These are phyloP conservation scores for Aythya fuligula DNA, from an alignment of 2,797 vertebrate species.

Conservation along the genomic window DNA sequence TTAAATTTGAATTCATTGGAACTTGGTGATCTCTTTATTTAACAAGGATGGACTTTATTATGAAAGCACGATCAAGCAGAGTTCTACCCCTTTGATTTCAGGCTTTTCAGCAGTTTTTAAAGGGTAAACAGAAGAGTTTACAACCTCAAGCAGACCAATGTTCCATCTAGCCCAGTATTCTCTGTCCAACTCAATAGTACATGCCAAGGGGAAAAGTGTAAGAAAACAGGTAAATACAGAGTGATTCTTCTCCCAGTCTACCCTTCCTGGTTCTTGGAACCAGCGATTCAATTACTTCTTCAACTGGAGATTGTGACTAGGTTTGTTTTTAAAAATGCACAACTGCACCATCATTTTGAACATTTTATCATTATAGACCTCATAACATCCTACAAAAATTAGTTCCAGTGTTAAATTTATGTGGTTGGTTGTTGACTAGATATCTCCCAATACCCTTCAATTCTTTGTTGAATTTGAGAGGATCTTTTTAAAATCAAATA, in stretches of 20 bases:
- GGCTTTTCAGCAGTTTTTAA: slow-evolving; percentile 13
- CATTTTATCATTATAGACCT: background rate
- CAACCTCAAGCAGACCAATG: background rate
- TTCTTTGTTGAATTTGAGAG: background rate
- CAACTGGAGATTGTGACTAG: background rate
- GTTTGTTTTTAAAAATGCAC: background rate
- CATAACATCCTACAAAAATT: background rate
- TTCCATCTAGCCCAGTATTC: background rate
- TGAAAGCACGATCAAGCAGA: slow-evolving; percentile 20
- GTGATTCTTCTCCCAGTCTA: background rate
- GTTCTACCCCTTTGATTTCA: slow-evolving; percentile 2
- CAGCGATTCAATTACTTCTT: background rate
- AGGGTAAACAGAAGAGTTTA: background rate
- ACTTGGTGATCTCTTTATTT: slow-evolving; percentile 52
- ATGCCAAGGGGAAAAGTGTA: background rate
- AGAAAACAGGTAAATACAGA: background rate
- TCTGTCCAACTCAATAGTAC: background rate
- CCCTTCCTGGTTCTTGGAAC: background rate
- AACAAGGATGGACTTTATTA: slow-evolving; percentile 67
- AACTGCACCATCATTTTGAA: background rate
- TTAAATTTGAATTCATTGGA: slow-evolving; percentile 73
- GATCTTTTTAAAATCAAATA: background rate
- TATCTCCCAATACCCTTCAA: background rate
- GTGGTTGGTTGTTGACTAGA: background rate
- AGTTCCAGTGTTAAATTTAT: background rate